Evolutionary conservation across 2,888 invertebrate genomes (phyloP).

Genomic region (Apoderus coryli): DNA sequence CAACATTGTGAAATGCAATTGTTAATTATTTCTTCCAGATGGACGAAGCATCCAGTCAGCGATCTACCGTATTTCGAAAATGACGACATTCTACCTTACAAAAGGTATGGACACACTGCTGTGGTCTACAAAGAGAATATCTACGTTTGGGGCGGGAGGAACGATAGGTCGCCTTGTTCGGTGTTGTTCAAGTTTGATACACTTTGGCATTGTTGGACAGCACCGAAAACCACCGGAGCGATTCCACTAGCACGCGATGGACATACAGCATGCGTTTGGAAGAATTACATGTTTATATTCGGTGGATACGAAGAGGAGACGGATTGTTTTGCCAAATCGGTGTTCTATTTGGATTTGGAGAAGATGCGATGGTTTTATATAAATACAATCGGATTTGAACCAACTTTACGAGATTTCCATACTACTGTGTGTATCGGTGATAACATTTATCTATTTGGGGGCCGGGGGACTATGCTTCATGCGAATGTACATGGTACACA

Average conservation of each 20-base stretch:
- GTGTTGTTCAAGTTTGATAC: slow-evolving; percentile 71
- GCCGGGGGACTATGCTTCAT: slow-evolving; percentile 42
- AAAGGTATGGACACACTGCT: slow-evolving; percentile 87
- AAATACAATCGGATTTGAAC: slow-evolving; percentile 19
- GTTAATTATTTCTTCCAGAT: too few species aligned
- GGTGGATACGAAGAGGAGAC: slow-evolving; percentile 82
- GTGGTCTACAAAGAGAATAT: slow-evolving; percentile 63
- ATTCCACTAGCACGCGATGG: slow-evolving; percentile 79
- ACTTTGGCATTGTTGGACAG: slow-evolving; percentile 50
- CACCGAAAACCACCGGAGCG: slow-evolving; percentile 48
- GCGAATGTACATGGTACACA: slow-evolving; percentile 41
- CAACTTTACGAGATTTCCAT: slow-evolving; percentile 71
- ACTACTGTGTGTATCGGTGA: slow-evolving; percentile 64
- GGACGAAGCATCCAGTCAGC: slow-evolving; percentile 41
- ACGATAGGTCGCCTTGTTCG: slow-evolving; percentile 70
- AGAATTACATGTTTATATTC: slow-evolving; percentile 73
- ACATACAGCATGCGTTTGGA: slow-evolving; percentile 74
- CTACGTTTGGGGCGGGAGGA: slow-evolving; percentile 87
- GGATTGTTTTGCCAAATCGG: slow-evolving; percentile 65
- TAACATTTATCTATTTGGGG: slow-evolving; percentile 83
- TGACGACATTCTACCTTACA: slow-evolving; percentile 50
- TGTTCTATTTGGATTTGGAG: slow-evolving; percentile 58
- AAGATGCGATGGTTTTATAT: slow-evolving; percentile 58
- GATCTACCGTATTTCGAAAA: slow-evolving; percentile 35
- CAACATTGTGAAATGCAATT: too few species aligned